Evolutionary conservation across 2,113 vertebrate species (phyloP).

Genomic region (Rutilus rutilus): DNA sequence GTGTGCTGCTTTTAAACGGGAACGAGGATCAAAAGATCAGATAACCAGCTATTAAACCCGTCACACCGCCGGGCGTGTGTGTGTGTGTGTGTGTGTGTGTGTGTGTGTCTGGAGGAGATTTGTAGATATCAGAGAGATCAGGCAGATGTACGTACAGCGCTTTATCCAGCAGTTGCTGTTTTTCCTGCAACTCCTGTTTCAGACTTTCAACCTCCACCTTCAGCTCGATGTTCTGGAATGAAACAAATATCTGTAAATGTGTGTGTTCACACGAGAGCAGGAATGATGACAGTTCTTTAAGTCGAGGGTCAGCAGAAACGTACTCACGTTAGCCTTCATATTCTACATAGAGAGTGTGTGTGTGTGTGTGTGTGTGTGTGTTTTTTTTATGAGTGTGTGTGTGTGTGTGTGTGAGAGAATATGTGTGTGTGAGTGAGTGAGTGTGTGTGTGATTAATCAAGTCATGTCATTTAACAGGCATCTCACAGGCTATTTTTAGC

Average conservation of each 20-base stretch:
- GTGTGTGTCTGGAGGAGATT: not conserved
- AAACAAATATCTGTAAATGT: conserved; percentile 12
- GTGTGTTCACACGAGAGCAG: not conserved
- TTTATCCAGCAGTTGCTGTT: conserved; percentile 82
- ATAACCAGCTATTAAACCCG: not conserved
- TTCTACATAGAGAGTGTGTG: not conserved
- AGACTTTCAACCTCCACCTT: conserved; percentile 98
- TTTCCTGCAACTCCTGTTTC: conserved; percentile 94
- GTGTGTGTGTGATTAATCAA: conserved; percentile 48
- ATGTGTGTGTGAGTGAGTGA: conserved; percentile 8
- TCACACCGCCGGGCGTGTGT: not conserved
- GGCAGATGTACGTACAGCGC: conserved; percentile 82
- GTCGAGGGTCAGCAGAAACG: not conserved
- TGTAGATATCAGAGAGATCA: not conserved
- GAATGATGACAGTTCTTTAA: not conserved
- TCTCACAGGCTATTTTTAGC: conserved; percentile 75
- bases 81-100: too few relatives aligned
- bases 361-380: not conserved
- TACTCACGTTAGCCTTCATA: not conserved
- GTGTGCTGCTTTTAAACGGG: not conserved
- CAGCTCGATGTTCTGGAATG: conserved; percentile 94
- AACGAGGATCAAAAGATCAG: not conserved
- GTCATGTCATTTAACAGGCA: conserved; percentile 62
- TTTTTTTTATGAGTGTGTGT: not conserved
- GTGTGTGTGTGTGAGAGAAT: not conserved